Evolutionary conservation across 2,888 invertebrate species (phyloP).

Genomic region (Fragum whitleyi): DNA sequence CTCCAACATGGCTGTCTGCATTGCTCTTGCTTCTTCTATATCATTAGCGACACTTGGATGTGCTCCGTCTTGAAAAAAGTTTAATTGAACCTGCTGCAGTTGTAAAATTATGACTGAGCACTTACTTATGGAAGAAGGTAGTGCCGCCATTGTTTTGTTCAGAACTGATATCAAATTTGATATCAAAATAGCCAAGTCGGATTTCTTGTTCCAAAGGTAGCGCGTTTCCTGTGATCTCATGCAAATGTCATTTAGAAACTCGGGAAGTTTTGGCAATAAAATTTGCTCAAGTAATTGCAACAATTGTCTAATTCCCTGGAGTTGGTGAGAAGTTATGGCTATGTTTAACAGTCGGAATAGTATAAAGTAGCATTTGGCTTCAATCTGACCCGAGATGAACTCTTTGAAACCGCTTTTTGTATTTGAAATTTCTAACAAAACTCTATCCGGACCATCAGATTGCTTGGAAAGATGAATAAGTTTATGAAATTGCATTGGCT

Average conservation of each 20-base stretch:
- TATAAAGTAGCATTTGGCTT: conserved; percentile 40
- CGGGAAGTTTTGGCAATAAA: conserved; percentile 31
- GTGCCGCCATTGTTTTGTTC: conserved; percentile 25
- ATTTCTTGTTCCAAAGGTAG: not conserved
- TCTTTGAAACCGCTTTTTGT: conserved; percentile 58
- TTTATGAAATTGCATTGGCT: not conserved
- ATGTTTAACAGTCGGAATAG: conserved; percentile 45
- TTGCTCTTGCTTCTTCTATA: not conserved
- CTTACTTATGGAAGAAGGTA: conserved; percentile 33
- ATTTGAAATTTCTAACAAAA: conserved; percentile 50
- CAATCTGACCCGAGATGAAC: conserved; percentile 20
- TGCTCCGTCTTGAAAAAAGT: conserved; percentile 1
- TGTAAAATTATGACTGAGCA: not conserved
- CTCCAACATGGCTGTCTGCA: conserved; percentile 14
- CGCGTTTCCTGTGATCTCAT: conserved; percentile 10
- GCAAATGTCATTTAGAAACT: conserved; percentile 44
- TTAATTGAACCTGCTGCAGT: not conserved
- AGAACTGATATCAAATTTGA: conserved; percentile 18
- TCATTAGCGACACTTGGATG: not conserved
- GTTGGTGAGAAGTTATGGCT: conserved; percentile 41
- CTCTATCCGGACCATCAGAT: conserved; percentile 44
- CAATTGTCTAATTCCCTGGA: conserved; percentile 40
- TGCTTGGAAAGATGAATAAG: conserved; percentile 18
- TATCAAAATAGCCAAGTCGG: not conserved
- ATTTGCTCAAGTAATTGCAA: conserved; percentile 39